A percentile compares a stretch with the other conserved stretches of the same genome.
Conservation (phyloP, 2,797 vertebrate species). For the Phataginus tetradactyla region DNA sequence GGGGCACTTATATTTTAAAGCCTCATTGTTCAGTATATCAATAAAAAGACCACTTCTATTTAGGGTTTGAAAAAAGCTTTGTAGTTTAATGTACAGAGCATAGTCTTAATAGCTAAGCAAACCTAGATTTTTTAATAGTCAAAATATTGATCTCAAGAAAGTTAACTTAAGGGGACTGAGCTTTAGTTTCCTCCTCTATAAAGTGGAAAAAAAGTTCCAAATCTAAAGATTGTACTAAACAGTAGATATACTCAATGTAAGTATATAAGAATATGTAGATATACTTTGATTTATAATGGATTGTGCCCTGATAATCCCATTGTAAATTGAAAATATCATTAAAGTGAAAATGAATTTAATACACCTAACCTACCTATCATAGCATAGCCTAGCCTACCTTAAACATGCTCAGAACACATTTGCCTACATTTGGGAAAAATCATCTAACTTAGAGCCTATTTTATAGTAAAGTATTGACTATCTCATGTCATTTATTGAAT, state of each 20-base stretch:
- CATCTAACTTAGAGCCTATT: background rate
- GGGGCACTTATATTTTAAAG: background rate
- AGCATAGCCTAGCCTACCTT: background rate
- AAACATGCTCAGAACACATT: background rate
- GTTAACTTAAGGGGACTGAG: background rate
- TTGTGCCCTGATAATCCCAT: background rate
- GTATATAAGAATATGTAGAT: background rate
- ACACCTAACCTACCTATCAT: background rate
- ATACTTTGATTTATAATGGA: background rate
- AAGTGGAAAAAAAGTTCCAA: background rate
- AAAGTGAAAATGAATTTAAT: background rate
- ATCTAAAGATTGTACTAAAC: background rate
- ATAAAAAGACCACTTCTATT: background rate
- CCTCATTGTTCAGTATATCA: background rate
- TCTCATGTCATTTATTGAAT: background rate
- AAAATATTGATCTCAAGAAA: background rate
- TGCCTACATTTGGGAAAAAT: background rate
- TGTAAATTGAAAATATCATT: background rate
- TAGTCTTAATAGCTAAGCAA: background rate
- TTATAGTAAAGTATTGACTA: background rate
- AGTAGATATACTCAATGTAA: background rate
- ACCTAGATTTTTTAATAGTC: background rate
- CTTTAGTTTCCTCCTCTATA: background rate
- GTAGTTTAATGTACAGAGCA: background rate
- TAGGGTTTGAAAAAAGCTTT: background rate